A percentile compares a stretch with the other conserved stretches of the same genome.
phyloP scores from a whole-genome alignment of 2,888 invertebrate species.

The Dolomedes plantarius region DNA sequence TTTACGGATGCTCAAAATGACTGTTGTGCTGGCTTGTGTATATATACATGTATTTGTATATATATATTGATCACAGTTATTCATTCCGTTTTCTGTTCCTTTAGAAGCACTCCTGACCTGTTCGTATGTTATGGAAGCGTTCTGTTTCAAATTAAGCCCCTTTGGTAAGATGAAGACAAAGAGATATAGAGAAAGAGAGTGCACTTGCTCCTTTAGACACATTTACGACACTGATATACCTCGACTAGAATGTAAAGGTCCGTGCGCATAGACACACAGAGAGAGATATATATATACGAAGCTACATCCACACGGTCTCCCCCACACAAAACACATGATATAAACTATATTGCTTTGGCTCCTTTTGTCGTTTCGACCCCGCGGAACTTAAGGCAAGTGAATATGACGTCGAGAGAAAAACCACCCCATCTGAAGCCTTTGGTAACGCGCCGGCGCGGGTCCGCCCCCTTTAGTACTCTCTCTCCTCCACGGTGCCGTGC shows the following conservation, averaged over 20 bases:
- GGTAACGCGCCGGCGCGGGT: not conserved
- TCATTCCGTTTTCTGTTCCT: not conserved
- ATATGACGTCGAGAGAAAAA: not conserved
- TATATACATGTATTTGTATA: too few species aligned
- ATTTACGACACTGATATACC: slow-evolving; percentile 28
- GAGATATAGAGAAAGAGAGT: not conserved
- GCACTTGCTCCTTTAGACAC: slow-evolving; percentile 4
- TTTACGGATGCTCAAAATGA: not conserved
- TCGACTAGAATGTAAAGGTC: slow-evolving; percentile 49
- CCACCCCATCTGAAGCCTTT: not conserved
- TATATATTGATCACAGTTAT: slow-evolving; percentile 7
- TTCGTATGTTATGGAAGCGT: not conserved
- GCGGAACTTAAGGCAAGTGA: slow-evolving; percentile 52
- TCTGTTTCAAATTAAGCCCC: slow-evolving; percentile 62
- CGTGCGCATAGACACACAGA: slow-evolving; percentile 7
- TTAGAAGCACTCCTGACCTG: slow-evolving; percentile 17
- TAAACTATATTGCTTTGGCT: slow-evolving; percentile 70
- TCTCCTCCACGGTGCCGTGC: slow-evolving; percentile 79
- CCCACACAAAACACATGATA: slow-evolving; percentile 36
- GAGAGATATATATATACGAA: slow-evolving; percentile 16
- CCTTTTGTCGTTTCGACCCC: not conserved
- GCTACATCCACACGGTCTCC: slow-evolving; percentile 28
- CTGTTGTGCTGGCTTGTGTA: not conserved
- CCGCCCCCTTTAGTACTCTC: slow-evolving; percentile 57
- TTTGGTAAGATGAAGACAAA: not conserved